phyloP scores from a whole-genome alignment of 2,888 invertebrate species.

The Amblyjoppa proteus region DNA sequence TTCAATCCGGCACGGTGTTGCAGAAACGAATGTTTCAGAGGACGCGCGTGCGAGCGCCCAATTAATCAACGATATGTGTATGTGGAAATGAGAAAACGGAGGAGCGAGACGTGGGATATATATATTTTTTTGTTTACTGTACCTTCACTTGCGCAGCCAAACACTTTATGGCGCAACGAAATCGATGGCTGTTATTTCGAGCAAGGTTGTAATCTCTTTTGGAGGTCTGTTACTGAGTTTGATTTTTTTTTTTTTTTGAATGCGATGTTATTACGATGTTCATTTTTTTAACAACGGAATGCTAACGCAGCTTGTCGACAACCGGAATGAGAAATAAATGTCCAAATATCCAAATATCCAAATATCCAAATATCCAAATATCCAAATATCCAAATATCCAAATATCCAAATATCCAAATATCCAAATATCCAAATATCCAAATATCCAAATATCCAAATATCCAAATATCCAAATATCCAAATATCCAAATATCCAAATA shows the following conservation, averaged over 20 bases:
- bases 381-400: too few relatives aligned
- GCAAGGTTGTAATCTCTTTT: not conserved
- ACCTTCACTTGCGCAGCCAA: not conserved
- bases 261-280: not conserved
- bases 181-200: not conserved
- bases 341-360: too few relatives aligned
- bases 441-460: too few relatives aligned
- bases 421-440: too few relatives aligned
- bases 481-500: too few relatives aligned
- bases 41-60: not conserved
- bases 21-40: not conserved
- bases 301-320: not conserved
- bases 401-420: too few relatives aligned
- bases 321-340: not conserved
- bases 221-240: not conserved
- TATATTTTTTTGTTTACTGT: not conserved
- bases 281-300: not conserved
- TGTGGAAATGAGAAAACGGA: not conserved
- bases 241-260: not conserved
- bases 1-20: not conserved
- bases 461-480: too few relatives aligned
- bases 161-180: conserved; percentile 13
- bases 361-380: too few relatives aligned
- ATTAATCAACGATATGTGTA: not conserved
- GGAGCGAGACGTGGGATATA: not conserved